phyloP scores from a whole-genome alignment of 1,140 invertebrate species.

The Brachionus manjavacas region DNA sequence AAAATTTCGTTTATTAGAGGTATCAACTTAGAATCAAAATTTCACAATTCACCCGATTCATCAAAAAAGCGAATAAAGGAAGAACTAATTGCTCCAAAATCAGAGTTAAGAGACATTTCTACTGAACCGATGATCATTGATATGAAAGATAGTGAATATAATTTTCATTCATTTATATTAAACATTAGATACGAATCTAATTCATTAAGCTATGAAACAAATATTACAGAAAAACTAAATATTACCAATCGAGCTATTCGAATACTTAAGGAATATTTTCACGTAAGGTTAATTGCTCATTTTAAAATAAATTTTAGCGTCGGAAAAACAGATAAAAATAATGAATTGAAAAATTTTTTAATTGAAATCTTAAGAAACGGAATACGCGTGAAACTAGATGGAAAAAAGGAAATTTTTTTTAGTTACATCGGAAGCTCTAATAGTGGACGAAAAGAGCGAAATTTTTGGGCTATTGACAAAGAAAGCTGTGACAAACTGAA shows the following conservation, averaged over 20 bases:
- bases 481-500: not conserved
- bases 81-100: not conserved
- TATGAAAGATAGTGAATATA: too few species aligned
- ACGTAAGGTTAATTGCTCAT: not conserved
- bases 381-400: not conserved
- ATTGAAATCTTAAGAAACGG: not conserved
- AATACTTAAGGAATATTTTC: not conserved
- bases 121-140: too few species aligned
- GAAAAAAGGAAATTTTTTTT: not conserved
- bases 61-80: not conserved
- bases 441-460: not conserved
- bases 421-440: not conserved
- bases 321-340: not conserved
- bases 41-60: too few species aligned
- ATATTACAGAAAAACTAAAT: not conserved
- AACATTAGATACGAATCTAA: not conserved
- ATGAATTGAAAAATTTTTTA: not conserved
- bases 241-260: not conserved
- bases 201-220: not conserved
- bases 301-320: not conserved
- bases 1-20: too few species aligned
- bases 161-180: not conserved
- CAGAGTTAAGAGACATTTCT: too few species aligned
- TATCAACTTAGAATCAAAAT: too few species aligned
- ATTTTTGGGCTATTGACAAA: constrained; percentile 6